These are phyloP conservation scores for Rhagophthalmus giganteus DNA, from an alignment of 2,888 invertebrate genomes.

Conservation along the genomic window DNA sequence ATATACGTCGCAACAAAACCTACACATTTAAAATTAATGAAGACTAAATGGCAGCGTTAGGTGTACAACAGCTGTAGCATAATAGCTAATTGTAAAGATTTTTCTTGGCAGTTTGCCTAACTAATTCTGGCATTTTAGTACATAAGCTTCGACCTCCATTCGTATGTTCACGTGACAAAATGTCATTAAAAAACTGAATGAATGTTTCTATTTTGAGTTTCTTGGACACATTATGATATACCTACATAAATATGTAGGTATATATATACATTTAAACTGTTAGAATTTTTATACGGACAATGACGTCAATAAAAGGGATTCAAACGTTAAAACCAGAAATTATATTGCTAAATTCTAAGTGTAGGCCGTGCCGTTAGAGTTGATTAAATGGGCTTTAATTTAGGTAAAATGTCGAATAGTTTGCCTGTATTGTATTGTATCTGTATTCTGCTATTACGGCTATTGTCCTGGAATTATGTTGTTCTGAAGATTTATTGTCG, in stretches of 20 bases:
- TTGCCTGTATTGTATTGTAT: slow-evolving; percentile 27
- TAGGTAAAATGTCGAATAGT: slow-evolving; percentile 31
- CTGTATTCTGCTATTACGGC: slow-evolving; percentile 19
- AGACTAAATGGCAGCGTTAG: slow-evolving; percentile 13
- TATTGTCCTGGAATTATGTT: slow-evolving; percentile 24
- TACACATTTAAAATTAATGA: slow-evolving; percentile 8
- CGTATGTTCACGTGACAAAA: slow-evolving; percentile 2
- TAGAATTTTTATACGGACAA: neutral
- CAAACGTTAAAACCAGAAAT: slow-evolving; percentile 16
- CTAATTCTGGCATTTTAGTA: slow-evolving; percentile 12
- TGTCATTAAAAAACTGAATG: slow-evolving; percentile 9
- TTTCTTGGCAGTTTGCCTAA: slow-evolving; percentile 18
- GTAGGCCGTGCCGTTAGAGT: slow-evolving; percentile 22
- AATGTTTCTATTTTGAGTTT: slow-evolving; percentile 2
- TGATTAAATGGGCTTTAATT: slow-evolving; percentile 31
- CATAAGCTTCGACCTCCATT: slow-evolving; percentile 13
- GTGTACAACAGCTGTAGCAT: slow-evolving; percentile 17
- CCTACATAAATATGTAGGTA: neutral
- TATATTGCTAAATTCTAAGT: slow-evolving; percentile 23
- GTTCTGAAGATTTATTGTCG: slow-evolving; percentile 23
- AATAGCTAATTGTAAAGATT: slow-evolving; percentile 20
- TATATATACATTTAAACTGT: too few relatives aligned
- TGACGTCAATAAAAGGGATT: slow-evolving; percentile 9
- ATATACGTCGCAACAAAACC: neutral
- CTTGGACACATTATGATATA: neutral